Conservation (phyloP, 64 coral and sea anemone species). For the Cladopsammia gracilis region DNA sequence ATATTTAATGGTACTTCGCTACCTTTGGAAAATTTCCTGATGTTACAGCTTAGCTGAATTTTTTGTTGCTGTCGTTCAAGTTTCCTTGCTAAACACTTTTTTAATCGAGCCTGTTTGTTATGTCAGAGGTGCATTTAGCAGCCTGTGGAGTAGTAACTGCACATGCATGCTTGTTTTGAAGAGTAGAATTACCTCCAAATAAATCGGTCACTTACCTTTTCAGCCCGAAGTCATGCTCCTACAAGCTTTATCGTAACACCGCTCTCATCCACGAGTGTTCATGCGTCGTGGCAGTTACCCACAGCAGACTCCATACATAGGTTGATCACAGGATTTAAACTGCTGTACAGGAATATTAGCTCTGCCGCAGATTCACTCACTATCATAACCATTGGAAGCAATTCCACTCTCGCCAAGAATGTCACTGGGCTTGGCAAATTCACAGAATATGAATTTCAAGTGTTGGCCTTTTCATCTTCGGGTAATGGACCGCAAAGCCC, state of each 20-base stretch:
- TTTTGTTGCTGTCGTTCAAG: no score
- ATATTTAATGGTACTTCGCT: no score
- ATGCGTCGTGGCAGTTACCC: conserved; percentile 2
- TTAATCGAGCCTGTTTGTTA: no score
- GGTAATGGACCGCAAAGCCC: conserved; percentile 5
- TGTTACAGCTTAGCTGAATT: no score
- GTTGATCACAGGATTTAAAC: neutral
- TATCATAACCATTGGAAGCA: neutral
- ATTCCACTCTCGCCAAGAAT: neutral
- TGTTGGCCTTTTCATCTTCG: neutral
- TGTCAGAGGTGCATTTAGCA: no score
- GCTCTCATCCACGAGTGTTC: neutral
- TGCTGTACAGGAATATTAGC: neutral
- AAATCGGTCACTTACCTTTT: neutral
- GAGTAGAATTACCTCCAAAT: no score
- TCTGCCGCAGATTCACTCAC: neutral
- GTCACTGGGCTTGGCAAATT: neutral
- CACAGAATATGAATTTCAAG: conserved; percentile 41
- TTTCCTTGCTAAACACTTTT: no score
- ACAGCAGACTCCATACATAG: neutral
- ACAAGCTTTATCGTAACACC: neutral
- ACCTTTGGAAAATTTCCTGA: no score
- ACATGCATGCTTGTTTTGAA: no score
- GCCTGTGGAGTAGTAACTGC: no score
- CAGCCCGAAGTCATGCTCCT: neutral